Percentiles rank a stretch among this genome's conserved stretches.
Evolutionary conservation across 2,113 vertebrate genomes (phyloP).

Genomic region (Parus major): DNA sequence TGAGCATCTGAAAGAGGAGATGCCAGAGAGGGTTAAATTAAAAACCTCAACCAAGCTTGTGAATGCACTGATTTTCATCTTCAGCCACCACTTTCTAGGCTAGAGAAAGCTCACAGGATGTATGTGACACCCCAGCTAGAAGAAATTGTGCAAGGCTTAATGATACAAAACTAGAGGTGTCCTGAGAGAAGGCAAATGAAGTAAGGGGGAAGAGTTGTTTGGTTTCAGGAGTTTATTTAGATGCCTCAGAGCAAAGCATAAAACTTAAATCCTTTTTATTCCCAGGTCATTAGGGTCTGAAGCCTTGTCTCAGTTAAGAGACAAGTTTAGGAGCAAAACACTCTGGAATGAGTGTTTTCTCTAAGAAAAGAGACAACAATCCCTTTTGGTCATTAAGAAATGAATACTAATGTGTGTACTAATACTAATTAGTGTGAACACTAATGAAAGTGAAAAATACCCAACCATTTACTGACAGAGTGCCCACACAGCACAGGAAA

Average conservation of each 20-base stretch:
- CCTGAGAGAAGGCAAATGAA: neutral
- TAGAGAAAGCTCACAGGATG: neutral
- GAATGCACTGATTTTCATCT: neutral
- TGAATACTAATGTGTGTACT: neutral
- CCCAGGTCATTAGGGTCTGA: neutral
- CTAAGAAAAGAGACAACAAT: neutral
- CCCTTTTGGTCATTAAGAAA: neutral
- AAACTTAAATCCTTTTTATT: neutral
- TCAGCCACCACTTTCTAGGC: neutral
- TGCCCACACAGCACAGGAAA: rapidly evolving
- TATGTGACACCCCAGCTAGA: neutral
- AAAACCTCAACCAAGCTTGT: neutral
- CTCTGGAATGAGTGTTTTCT: neutral
- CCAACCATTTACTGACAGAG: neutral
- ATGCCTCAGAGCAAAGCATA: neutral
- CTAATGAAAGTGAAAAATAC: too few species aligned
- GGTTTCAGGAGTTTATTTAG: neutral
- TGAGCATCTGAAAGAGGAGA: neutral
- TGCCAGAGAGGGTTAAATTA: neutral
- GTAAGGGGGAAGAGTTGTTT: neutral
- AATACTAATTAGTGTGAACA: too few species aligned
- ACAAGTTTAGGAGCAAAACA: neutral
- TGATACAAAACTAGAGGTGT: neutral
- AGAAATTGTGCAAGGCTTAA: neutral
- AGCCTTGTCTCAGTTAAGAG: neutral